These are phyloP conservation scores for Bombyx mandarina DNA, from an alignment of 1,140 invertebrate species.

Conservation along the genomic window DNA sequence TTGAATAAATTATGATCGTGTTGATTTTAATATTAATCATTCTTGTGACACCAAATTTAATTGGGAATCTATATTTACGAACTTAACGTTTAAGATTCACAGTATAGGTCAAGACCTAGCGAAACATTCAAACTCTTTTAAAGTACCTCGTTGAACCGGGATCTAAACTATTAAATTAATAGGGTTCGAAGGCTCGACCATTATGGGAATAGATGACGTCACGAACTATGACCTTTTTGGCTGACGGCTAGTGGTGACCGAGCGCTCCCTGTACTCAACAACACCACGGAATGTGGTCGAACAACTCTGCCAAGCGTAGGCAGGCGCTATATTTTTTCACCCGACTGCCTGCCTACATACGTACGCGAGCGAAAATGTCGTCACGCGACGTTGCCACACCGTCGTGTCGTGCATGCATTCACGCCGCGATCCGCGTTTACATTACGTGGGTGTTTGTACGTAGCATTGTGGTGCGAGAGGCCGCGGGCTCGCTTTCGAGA, in stretches of 20 bases:
- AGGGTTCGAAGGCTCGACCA: slow-evolving; percentile 37
- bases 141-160: too few relatives aligned
- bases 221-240: slow-evolving; percentile 63
- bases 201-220: slow-evolving; percentile 59
- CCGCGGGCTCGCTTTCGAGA: slow-evolving; percentile 62
- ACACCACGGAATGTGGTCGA: slow-evolving; percentile 62
- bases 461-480: slow-evolving; percentile 49
- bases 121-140: too few relatives aligned
- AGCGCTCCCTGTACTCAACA: slow-evolving; percentile 42
- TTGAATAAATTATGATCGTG: too few relatives aligned
- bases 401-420: slow-evolving; percentile 53
- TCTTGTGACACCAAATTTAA: too few relatives aligned
- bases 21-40: too few relatives aligned
- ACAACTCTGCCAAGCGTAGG: slow-evolving; percentile 64
- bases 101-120: too few relatives aligned
- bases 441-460: slow-evolving; percentile 60
- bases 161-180: too few relatives aligned
- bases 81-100: too few relatives aligned
- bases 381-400: slow-evolving; percentile 70
- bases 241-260: slow-evolving; percentile 37
- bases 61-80: too few relatives aligned
- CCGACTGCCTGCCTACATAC: slow-evolving; percentile 68
- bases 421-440: slow-evolving; percentile 38
- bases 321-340: slow-evolving; percentile 69
- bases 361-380: slow-evolving; percentile 71